A percentile compares a stretch with the other conserved stretches of the same genome.
Evolutionary conservation across 2,888 invertebrate genomes (phyloP).

Genomic region (Ophion ventricosus): DNA sequence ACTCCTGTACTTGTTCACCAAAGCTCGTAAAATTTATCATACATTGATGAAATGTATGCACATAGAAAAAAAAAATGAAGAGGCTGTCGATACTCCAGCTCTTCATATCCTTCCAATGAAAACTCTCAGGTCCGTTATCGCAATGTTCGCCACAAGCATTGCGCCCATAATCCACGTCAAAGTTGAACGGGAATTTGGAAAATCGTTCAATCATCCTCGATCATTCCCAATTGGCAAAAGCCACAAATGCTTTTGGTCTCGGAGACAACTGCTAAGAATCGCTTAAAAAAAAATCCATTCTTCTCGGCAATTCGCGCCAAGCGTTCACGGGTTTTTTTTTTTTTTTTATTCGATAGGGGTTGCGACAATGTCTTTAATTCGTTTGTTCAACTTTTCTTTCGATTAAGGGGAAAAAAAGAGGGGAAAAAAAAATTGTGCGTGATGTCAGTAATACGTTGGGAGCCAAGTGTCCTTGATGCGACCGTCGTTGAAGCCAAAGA

Average conservation of each 20-base stretch:
- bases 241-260: not conserved
- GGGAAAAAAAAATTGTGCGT: conserved; percentile 72
- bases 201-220: conserved; percentile 26
- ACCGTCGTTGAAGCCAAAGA: conserved; percentile 83
- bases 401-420: conserved; percentile 32
- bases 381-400: conserved; percentile 38
- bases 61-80: conserved; percentile 64
- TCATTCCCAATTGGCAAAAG: not conserved
- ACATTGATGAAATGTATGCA: conserved; percentile 29
- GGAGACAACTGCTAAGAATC: not conserved
- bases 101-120: conserved; percentile 60
- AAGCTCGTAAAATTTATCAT: conserved; percentile 26
- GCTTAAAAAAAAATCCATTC: conserved; percentile 4
- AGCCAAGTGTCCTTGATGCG: conserved; percentile 84
- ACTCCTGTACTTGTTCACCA: conserved; percentile 73
- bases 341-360: conserved; percentile 67
- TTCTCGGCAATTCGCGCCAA: conserved; percentile 51
- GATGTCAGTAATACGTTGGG: conserved; percentile 82
- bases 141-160: conserved; percentile 31
- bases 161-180: conserved; percentile 23
- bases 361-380: conserved; percentile 67
- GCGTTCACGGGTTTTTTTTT: conserved; percentile 66
- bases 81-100: conserved; percentile 81
- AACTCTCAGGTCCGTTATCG: conserved; percentile 40
- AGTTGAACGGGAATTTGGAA: conserved; percentile 55